These are phyloP conservation scores for Hoplias malabaricus DNA, from an alignment of 2,113 vertebrate genomes.

Conservation along the genomic window DNA sequence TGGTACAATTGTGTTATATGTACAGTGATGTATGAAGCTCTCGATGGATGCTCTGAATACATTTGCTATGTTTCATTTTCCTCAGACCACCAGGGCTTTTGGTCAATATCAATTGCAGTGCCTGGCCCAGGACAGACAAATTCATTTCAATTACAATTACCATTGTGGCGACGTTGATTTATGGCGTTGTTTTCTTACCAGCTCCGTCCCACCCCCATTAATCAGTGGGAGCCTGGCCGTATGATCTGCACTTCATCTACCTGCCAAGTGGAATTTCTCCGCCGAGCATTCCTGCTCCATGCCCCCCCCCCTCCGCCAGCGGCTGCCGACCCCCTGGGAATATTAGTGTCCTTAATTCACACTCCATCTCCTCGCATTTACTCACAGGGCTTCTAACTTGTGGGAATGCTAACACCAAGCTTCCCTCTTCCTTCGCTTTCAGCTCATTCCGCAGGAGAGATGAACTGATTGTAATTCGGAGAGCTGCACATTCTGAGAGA, in stretches of 20 bases:
- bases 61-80: slow-evolving; percentile 58
- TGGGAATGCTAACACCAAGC: slow-evolving; percentile 31
- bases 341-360: slow-evolving; percentile 60
- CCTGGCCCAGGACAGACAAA: slow-evolving; percentile 62
- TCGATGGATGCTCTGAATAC: slow-evolving; percentile 47
- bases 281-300: slow-evolving; percentile 56
- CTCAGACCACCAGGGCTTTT: slow-evolving; percentile 56
- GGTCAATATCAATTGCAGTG: slow-evolving; percentile 71
- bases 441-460: slow-evolving; percentile 1
- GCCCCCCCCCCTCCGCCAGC: slow-evolving; percentile 31
- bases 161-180: slow-evolving; percentile 70
- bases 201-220: slow-evolving; percentile 64
- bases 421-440: slow-evolving; percentile 2
- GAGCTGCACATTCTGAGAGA: not conserved
- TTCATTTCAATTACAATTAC: slow-evolving; percentile 80
- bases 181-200: slow-evolving; percentile 72
- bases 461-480: slow-evolving; percentile 7
- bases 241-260: slow-evolving; percentile 74
- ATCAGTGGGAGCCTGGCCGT: slow-evolving; percentile 64
- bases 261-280: slow-evolving; percentile 67
- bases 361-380: slow-evolving; percentile 48
- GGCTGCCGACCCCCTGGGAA: slow-evolving; percentile 44
- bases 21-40: slow-evolving; percentile 45
- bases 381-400: slow-evolving; percentile 42
- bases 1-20: slow-evolving; percentile 42